Evolutionary conservation across 2,113 vertebrate genomes (phyloP).

Genomic region (Notothenia coriiceps): DNA sequence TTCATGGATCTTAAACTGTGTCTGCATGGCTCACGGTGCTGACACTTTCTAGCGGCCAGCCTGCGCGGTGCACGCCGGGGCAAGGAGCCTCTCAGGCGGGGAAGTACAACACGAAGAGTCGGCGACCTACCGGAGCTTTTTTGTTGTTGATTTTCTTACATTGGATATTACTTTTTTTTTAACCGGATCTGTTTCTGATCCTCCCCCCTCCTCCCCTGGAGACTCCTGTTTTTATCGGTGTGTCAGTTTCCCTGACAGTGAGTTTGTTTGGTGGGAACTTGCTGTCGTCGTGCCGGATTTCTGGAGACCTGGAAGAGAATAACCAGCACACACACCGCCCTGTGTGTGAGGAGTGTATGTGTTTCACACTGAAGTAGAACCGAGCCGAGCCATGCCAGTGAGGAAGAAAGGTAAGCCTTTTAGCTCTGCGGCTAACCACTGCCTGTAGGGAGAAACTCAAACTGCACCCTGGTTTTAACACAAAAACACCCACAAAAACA

Average conservation of each 20-base stretch:
- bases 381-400: constrained; percentile 87
- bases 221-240: neutral
- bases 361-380: constrained; percentile 45
- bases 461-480: neutral
- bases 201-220: neutral
- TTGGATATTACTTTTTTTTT: accelerated
- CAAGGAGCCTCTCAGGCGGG: constrained; percentile 50
- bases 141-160: neutral
- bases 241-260: neutral
- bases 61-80: constrained; percentile 56
- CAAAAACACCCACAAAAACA: neutral
- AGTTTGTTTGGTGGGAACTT: constrained; percentile 46
- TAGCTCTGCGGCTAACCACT: constrained; percentile 71
- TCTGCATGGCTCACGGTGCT: constrained; percentile 3
- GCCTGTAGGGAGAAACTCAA: constrained; percentile 23
- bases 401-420: constrained; percentile 91
- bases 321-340: neutral
- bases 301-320: constrained; percentile 39
- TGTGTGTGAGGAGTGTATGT: constrained; percentile 39
- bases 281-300: constrained; percentile 48
- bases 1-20: neutral
- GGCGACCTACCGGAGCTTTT: constrained; percentile 2
- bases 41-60: constrained; percentile 43
- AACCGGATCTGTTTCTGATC: neutral
- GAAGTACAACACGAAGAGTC: constrained; percentile 26